A percentile compares a stretch with the other conserved stretches of the same genome.
These are phyloP conservation scores for Pemphredon lugubris DNA, from an alignment of 2,888 invertebrate genomes.

Conservation along the genomic window DNA sequence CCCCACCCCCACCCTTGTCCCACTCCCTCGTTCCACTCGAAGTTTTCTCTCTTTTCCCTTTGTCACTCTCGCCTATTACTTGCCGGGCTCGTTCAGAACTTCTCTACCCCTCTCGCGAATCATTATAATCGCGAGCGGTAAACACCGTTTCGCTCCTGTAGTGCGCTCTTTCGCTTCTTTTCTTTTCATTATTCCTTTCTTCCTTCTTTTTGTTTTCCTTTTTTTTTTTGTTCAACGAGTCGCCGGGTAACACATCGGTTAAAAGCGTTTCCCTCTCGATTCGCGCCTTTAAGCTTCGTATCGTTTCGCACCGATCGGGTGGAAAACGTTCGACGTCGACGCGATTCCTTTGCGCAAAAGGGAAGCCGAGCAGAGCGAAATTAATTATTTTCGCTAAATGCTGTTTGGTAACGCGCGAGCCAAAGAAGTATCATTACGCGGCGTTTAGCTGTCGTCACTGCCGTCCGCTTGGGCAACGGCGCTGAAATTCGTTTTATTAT, in stretches of 20 bases:
- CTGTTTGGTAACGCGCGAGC: conserved; percentile 51
- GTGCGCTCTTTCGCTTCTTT: too few species aligned
- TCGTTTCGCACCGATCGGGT: neutral
- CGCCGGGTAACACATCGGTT: neutral
- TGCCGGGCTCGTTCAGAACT: neutral
- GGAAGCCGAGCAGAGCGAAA: conserved; percentile 38
- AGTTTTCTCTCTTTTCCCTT: conserved; percentile 12
- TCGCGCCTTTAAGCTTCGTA: too few species aligned
- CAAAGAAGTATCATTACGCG: conserved; percentile 59
- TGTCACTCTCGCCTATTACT: neutral
- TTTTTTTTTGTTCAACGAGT: conserved; percentile 1
- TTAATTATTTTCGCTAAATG: conserved; percentile 55
- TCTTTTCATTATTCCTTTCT: neutral
- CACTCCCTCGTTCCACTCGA: neutral
- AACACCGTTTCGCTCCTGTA: conserved; percentile 9
- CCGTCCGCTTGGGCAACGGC: conserved; percentile 51
- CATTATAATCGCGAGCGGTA: neutral
- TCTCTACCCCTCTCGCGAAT: neutral
- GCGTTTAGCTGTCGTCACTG: conserved; percentile 58
- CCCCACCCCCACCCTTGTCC: neutral
- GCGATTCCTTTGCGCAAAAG: neutral
- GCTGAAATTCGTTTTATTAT: conserved; percentile 65
- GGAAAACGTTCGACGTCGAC: neutral
- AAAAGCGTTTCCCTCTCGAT: neutral
- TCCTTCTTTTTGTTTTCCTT: conserved; percentile 10